Evolutionary conservation across 2,113 vertebrate species (phyloP), one percentile per base, ranked within the genome.

Genomic region (Polypterus bichir): DNA sequence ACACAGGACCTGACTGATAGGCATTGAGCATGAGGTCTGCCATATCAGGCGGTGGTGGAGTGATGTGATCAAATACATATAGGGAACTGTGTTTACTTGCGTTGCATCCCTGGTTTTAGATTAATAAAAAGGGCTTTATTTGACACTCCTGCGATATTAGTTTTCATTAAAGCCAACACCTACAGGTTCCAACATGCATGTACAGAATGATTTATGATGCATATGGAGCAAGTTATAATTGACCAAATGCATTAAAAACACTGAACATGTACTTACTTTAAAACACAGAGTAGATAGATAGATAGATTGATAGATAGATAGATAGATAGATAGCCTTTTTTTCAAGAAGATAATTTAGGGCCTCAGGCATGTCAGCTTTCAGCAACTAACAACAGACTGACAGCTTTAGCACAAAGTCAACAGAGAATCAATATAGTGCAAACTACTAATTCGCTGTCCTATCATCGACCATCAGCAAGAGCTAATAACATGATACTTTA

Each of bases 401-500:
- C 78, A 82, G 73, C 65, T 72, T 70, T 66, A 72, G 71, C 66
- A 64, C 71, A 69, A 65, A 73, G 69, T 62, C 66, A 69, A 68
- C 69, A 45, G 66, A 68, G 69, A 75, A 85, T 84, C 75, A 68
- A 76, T 71, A 60, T 5, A 70, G 74, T 64, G 63, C 69, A 73
- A 77, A 72, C 73, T 65, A 72, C 71, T 59, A 63, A 72, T 72
- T 68, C 79, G 74, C 64, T 65, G 72, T 68, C 73, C 74, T 77
- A 79, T 80, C 80, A 89, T 85, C 74, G 79, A 81, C 78, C 77
- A 72, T 77, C 71, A 79, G 68, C 71, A 62, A 68, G 66, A 76
- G 74, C 79, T 81, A 77, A 82, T 79, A 79, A 80, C 74, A 79
- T 74, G 72, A 80, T 81, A 75, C 69, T 59, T 72, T 70, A 84